phyloP scores from a whole-genome alignment of 53 echinoderm and acorn worm genomes.

The Holothuria leucospilota region DNA sequence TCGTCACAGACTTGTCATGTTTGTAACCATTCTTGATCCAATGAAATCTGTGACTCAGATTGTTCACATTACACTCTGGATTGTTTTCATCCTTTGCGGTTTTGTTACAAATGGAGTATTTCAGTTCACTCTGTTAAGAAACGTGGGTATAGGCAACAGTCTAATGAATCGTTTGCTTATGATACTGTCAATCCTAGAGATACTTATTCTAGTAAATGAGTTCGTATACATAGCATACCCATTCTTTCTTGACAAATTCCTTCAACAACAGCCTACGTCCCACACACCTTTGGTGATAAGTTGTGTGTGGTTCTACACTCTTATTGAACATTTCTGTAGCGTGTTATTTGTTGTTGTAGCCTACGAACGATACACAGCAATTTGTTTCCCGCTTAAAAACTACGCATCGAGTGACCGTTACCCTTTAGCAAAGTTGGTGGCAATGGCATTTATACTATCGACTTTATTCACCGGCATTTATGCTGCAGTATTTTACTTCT shows the following conservation, averaged over 20 bases:
- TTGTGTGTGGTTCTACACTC: constrained; percentile 16
- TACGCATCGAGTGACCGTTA: neutral
- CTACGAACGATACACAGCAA: constrained; percentile 2
- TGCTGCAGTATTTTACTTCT: neutral
- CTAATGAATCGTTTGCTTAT: constrained; percentile 28
- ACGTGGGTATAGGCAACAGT: neutral
- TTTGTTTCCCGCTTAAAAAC: constrained; percentile 7
- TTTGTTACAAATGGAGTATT: constrained; percentile 24
- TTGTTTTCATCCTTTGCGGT: constrained; percentile 9
- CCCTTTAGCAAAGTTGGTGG: neutral
- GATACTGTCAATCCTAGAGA: neutral
- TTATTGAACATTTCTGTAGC: constrained; percentile 10
- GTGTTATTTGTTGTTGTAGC: neutral
- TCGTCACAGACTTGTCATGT: constrained; percentile 24
- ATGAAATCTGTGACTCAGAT: neutral
- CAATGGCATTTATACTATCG: neutral
- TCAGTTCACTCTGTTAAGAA: constrained; percentile 12
- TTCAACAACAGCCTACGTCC: neutral
- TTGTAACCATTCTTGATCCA: constrained; percentile 1
- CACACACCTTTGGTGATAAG: constrained; percentile 19
- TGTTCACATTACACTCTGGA: neutral
- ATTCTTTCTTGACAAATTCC: neutral
- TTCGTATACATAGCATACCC: neutral
- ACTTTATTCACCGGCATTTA: neutral
- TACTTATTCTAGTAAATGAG: constrained; percentile 22